A percentile compares a stretch with the other conserved stretches of the same genome.
Evolutionary conservation across 2,888 invertebrate genomes (phyloP).

Genomic region (Polydrusus pterygomalis): DNA sequence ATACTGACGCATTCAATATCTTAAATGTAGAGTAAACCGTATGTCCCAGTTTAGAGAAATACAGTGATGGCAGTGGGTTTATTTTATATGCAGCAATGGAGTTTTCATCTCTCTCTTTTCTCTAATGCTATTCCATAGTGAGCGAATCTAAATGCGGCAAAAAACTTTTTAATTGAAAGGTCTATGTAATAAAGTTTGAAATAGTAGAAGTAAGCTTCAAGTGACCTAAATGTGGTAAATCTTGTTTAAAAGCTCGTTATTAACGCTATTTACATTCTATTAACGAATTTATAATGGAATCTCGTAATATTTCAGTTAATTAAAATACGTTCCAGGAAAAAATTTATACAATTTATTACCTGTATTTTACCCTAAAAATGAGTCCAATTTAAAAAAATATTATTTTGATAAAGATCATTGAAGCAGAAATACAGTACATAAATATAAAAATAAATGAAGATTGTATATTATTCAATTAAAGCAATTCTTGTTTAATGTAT

Average conservation of each 20-base stretch:
- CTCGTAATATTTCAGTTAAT: not conserved
- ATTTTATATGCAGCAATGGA: too few species aligned
- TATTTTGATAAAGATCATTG: not conserved
- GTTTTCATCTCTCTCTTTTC: too few species aligned
- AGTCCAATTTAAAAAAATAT: not conserved
- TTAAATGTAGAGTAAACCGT: too few species aligned
- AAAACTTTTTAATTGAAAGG: constrained; percentile 3
- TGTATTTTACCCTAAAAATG: not conserved
- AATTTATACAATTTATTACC: not conserved
- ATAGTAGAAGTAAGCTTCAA: constrained; percentile 4
- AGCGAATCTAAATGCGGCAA: too few species aligned
- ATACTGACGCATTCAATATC: too few species aligned
- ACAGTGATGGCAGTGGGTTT: too few species aligned
- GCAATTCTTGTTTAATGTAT: not conserved
- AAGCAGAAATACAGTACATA: not conserved
- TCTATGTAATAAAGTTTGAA: constrained; percentile 9
- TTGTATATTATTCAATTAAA: not conserved
- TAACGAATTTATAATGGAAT: not conserved
- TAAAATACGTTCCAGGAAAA: not conserved
- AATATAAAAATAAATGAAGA: not conserved
- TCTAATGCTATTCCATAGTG: too few species aligned
- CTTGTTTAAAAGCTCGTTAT: not conserved
- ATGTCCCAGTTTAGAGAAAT: too few species aligned
- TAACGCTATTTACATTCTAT: not conserved
- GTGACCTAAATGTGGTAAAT: constrained; percentile 20